A percentile compares a stretch with the other conserved stretches of the same genome.
phyloP scores from a whole-genome alignment of 2,888 invertebrate species.

The Amblyjoppa fuscipennis region DNA sequence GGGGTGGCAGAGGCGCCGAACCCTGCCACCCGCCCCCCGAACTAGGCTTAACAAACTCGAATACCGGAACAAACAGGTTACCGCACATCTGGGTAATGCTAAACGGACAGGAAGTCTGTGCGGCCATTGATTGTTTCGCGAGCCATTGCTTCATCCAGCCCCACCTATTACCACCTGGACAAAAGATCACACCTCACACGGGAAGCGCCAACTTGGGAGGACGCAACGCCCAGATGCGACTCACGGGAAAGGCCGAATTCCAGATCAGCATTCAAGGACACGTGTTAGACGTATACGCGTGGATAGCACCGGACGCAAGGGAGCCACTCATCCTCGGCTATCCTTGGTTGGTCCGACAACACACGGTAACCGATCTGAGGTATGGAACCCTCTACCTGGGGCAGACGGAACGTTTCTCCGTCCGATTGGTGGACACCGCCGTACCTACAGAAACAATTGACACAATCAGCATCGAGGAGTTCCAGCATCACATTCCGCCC shows the following conservation, averaged over 20 bases:
- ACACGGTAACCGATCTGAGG: constrained; percentile 32
- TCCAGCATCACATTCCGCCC: too few relatives aligned
- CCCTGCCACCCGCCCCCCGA: too few relatives aligned
- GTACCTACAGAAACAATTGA: not conserved
- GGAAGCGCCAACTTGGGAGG: constrained; percentile 28
- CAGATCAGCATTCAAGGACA: constrained; percentile 21
- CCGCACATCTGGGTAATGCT: too few relatives aligned
- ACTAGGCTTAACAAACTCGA: too few relatives aligned
- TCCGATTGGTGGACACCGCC: not conserved
- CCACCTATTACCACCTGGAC: not conserved
- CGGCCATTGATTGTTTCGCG: constrained; percentile 53
- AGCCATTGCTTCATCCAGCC: constrained; percentile 56
- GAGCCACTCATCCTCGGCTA: constrained; percentile 48
- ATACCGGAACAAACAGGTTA: too few relatives aligned
- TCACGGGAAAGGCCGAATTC: not conserved
- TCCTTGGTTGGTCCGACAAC: constrained; percentile 49
- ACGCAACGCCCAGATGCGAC: not conserved
- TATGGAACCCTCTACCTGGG: constrained; percentile 34
- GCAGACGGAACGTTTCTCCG: not conserved
- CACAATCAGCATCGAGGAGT: not conserved
- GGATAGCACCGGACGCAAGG: constrained; percentile 22
- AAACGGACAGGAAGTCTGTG: too few relatives aligned
- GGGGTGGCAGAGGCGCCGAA: too few relatives aligned
- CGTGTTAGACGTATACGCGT: not conserved
- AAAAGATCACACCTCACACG: not conserved